Conservation (phyloP, 2,888 invertebrate genomes). For the Cylloceria caligata region DNA sequence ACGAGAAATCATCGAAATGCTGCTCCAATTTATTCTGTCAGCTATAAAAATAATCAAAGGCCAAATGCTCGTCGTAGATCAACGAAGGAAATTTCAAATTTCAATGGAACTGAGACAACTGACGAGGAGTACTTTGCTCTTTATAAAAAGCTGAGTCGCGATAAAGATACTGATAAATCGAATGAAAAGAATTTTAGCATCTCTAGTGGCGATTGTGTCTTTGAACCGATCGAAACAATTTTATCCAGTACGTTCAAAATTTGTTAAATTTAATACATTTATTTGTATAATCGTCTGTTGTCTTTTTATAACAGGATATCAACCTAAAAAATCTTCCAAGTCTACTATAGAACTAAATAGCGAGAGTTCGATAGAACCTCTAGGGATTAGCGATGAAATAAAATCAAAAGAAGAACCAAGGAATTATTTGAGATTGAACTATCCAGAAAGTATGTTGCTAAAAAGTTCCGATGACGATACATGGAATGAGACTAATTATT, state of each 20-base stretch:
- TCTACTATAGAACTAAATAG: not conserved
- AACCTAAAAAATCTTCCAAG: conserved; percentile 14
- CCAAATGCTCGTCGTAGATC: conserved; percentile 33
- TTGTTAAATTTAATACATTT: not conserved
- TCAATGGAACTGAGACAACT: conserved; percentile 44
- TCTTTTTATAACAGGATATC: conserved; percentile 38
- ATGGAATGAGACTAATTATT: conserved; percentile 61
- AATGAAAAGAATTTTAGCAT: not conserved
- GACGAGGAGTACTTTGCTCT: conserved; percentile 67
- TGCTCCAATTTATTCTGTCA: conserved; percentile 8
- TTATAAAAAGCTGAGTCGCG: conserved; percentile 59
- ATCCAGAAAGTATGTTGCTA: conserved; percentile 9
- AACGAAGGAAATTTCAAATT: conserved; percentile 21
- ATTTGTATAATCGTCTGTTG: not conserved
- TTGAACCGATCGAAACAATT: conserved; percentile 53
- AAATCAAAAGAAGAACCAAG: not conserved
- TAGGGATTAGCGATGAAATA: conserved; percentile 20
- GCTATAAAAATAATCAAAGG: conserved; percentile 13
- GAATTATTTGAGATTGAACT: not conserved
- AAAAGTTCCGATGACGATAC: conserved; percentile 29
- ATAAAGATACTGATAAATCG: conserved; percentile 15
- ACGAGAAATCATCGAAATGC: conserved; percentile 11
- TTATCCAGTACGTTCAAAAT: conserved; percentile 42
- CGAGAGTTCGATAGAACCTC: conserved; percentile 26
- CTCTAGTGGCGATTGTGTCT: conserved; percentile 43